Percentiles rank a stretch among this genome's conserved stretches.
phyloP scores from a whole-genome alignment of 2,888 invertebrate genomes.

The Drosophila antonietae region DNA sequence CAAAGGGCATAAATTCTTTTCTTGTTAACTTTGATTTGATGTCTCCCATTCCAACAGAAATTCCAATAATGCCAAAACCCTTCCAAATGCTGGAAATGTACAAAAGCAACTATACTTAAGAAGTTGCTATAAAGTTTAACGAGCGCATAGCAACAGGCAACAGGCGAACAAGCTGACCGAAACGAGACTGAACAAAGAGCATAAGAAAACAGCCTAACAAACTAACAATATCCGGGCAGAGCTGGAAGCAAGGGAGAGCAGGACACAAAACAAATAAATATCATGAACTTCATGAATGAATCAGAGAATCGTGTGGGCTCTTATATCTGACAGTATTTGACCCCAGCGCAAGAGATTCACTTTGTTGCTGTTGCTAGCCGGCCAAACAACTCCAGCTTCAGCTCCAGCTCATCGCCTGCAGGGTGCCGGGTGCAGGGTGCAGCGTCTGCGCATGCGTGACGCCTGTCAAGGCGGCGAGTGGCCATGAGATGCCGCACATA shows the following conservation, averaged over 20 bases:
- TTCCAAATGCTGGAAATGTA: conserved; percentile 4
- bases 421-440: conserved; percentile 16
- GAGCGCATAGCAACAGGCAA: conserved; percentile 67
- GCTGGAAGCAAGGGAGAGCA: conserved; percentile 22
- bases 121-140: conserved; percentile 70
- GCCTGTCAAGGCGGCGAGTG: conserved; percentile 49
- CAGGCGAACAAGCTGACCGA: conserved; percentile 6
- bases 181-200: conserved; percentile 10
- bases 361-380: conserved; percentile 56
- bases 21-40: conserved; percentile 17
- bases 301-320: conserved; percentile 70
- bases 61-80: conserved; percentile 11
- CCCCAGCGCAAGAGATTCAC: conserved; percentile 17
- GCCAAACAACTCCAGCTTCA: conserved; percentile 19
- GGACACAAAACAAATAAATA: conserved; percentile 68
- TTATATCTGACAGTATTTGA: conserved; percentile 19
- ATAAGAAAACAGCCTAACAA: conserved; percentile 28
- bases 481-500: conserved; percentile 51
- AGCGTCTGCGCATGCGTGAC: conserved; percentile 66
- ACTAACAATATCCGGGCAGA: conserved; percentile 39
- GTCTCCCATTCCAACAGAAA: conserved; percentile 13
- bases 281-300: conserved; percentile 78
- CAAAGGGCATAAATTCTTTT: conserved; percentile 6
- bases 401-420: neutral
- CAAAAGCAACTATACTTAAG: conserved; percentile 38